Conservation (phyloP, 2,113 vertebrate species). For the Raja brachyura region DNA sequence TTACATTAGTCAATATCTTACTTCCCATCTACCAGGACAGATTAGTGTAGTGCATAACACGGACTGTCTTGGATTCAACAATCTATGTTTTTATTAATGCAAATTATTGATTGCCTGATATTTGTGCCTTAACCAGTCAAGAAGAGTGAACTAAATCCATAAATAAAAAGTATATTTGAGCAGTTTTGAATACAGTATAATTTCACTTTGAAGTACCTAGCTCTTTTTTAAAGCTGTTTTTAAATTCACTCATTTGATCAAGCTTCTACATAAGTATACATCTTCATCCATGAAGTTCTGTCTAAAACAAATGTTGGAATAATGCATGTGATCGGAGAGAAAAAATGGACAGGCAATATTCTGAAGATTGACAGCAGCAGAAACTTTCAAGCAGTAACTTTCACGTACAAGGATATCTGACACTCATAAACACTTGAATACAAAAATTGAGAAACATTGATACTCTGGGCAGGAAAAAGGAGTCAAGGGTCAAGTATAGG, state of each 20-base stretch:
- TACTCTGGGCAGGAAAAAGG: too few species aligned
- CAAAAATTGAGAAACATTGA: too few species aligned
- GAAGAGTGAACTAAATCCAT: not conserved
- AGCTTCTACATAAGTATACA: not conserved
- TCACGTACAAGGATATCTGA: not conserved
- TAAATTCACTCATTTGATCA: not conserved
- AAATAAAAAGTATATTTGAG: not conserved
- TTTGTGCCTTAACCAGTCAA: not conserved
- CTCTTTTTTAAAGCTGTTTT: not conserved
- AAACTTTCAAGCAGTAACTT: not conserved
- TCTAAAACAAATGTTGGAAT: not conserved
- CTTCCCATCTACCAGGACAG: not conserved
- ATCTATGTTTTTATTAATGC: not conserved
- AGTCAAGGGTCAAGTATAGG: too few species aligned
- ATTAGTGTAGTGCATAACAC: not conserved
- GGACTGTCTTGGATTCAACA: not conserved
- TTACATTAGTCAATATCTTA: not conserved
- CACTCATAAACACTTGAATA: too few species aligned
- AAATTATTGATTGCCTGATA: not conserved
- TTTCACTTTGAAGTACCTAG: not conserved
- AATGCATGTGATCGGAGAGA: not conserved
- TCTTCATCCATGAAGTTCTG: not conserved
- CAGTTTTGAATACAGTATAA: not conserved
- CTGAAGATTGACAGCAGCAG: not conserved
- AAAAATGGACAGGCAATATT: not conserved